A percentile compares a stretch with the other conserved stretches of the same genome.
Evolutionary conservation across 2,797 vertebrate species (phyloP).

Genomic region (Chaetodon trifasciatus): DNA sequence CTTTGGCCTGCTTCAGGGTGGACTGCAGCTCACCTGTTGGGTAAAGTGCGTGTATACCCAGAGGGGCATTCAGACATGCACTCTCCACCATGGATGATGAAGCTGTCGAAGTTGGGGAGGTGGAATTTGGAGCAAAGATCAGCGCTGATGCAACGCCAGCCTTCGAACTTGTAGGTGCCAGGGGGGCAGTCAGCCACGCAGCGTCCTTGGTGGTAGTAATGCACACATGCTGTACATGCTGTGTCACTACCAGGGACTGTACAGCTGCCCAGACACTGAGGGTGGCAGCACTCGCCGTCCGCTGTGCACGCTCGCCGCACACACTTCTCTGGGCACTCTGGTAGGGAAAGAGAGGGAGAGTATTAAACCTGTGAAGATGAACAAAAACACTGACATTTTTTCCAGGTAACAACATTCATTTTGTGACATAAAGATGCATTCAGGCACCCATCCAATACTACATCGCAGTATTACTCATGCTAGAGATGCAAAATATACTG

Average conservation of each 20-base stretch:
- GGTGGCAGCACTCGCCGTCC: slow-evolving; percentile 93
- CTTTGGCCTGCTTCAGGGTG: neutral
- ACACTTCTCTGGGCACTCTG: slow-evolving; percentile 93
- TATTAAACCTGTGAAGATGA: neutral
- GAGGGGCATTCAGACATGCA: slow-evolving; percentile 95
- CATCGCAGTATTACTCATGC: neutral
- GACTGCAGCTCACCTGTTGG: slow-evolving; percentile 88
- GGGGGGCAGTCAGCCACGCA: slow-evolving; percentile 92
- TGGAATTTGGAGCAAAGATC: slow-evolving; percentile 91
- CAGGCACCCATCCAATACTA: neutral
- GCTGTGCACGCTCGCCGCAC: slow-evolving; percentile 89
- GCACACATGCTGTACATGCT: slow-evolving; percentile 92
- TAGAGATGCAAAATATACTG: neutral
- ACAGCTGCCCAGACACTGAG: slow-evolving; percentile 97
- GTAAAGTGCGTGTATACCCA: slow-evolving; percentile 90
- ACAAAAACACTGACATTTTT: neutral
- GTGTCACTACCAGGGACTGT: slow-evolving; percentile 85
- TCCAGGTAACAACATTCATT: neutral
- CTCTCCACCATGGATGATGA: slow-evolving; percentile 94
- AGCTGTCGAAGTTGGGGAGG: slow-evolving; percentile 86
- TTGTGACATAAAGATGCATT: neutral
- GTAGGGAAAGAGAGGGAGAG: neutral
- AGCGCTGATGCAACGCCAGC: slow-evolving; percentile 95
- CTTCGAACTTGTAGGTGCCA: slow-evolving; percentile 94
- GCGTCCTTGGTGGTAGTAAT: slow-evolving; percentile 91